Evolutionary conservation across 2,888 invertebrate genomes (phyloP).

Genomic region (Pollenia labialis): DNA sequence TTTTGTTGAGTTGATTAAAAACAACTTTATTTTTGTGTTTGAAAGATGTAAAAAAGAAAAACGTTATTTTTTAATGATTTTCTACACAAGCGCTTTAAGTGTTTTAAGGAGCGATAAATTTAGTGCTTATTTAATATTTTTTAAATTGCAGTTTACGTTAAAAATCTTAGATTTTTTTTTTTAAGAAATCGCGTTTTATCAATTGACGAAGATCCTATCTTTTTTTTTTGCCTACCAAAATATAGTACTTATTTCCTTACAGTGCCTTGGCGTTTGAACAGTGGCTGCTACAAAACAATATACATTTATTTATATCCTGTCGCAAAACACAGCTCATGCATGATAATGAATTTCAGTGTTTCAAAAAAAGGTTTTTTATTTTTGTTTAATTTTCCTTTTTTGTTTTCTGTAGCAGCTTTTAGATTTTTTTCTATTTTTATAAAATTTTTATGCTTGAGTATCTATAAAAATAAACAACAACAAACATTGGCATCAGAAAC

Average conservation of each 20-base stretch:
- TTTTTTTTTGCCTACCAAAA: too few relatives aligned
- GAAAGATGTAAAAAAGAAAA: too few relatives aligned
- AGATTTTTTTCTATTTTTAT: constrained; percentile 5
- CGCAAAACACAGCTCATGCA: constrained; percentile 71
- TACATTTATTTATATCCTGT: constrained; percentile 65
- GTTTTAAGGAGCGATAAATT: too few relatives aligned
- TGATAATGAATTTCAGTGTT: constrained; percentile 69
- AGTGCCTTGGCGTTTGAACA: constrained; percentile 14
- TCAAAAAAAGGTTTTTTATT: constrained; percentile 23
- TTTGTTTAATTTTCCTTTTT: neutral
- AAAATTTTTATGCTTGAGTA: constrained; percentile 15
- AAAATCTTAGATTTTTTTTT: too few relatives aligned
- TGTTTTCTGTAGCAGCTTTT: neutral
- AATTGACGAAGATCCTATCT: too few relatives aligned
- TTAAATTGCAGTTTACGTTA: too few relatives aligned
- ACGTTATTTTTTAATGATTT: too few relatives aligned
- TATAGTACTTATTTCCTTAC: neutral
- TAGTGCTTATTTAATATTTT: too few relatives aligned
- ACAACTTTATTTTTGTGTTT: too few relatives aligned
- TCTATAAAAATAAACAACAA: constrained; percentile 5
- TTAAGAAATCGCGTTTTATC: too few relatives aligned
- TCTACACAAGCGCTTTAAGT: too few relatives aligned
- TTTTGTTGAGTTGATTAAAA: too few relatives aligned
- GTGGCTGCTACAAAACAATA: constrained; percentile 30
- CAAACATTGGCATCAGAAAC: neutral